Percentiles rank a stretch among this genome's conserved stretches.
Conservation (phyloP, 2,113 vertebrate genomes). For the Hemichromis elongatus region DNA sequence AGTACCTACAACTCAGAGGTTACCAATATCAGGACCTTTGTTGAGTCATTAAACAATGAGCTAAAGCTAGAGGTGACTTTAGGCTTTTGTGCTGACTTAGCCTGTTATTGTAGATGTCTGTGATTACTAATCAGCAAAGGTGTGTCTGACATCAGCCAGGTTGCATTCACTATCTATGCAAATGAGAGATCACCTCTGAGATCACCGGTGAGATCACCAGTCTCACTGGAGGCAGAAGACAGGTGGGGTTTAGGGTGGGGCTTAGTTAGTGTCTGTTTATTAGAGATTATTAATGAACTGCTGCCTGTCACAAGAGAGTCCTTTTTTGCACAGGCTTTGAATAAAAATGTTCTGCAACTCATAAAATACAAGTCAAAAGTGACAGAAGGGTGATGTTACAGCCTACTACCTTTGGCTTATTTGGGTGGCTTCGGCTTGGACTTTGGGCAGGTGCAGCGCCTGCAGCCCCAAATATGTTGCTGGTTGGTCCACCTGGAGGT, state of each 20-base stretch:
- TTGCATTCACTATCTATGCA: background rate
- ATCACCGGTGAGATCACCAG: background rate
- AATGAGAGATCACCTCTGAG: background rate
- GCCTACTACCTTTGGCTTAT: conserved; percentile 92
- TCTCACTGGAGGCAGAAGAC: background rate
- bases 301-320: background rate
- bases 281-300: background rate
- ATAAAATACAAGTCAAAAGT: background rate
- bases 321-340: no score
- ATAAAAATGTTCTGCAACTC: background rate
- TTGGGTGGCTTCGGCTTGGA: conserved; percentile 77
- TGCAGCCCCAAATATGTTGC: conserved; percentile 80
- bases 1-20: background rate
- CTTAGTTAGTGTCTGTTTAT: background rate
- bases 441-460: conserved; percentile 53
- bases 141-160: background rate
- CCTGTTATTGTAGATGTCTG: background rate
- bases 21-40: background rate
- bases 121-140: background rate
- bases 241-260: background rate
- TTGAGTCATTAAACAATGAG: background rate
- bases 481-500: conserved; percentile 77
- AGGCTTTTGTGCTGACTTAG: background rate
- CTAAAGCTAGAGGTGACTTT: background rate
- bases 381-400: background rate